phyloP scores from a whole-genome alignment of 2,113 vertebrate genomes.

The Charadrius vociferus region DNA sequence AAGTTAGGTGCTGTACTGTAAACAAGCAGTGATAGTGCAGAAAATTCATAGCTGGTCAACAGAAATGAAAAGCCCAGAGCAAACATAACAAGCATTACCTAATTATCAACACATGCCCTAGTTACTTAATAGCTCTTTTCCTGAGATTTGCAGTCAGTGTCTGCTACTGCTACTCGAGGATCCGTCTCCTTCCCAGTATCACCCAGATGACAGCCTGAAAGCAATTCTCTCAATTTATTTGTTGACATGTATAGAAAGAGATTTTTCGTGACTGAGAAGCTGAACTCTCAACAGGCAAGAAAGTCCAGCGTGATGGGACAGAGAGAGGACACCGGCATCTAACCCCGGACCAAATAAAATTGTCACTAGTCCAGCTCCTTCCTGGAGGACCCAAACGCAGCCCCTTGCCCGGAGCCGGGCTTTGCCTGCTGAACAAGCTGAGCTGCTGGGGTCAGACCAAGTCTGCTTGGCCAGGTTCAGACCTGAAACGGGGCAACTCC shows the following conservation, averaged over 20 bases:
- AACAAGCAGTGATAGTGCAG: conserved; percentile 7
- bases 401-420: background rate
- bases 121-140: conserved; percentile 2
- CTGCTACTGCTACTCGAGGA: background rate
- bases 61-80: conserved; percentile 41
- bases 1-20: conserved; percentile 2
- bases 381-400: fast-evolving
- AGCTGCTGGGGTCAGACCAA: background rate
- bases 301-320: background rate
- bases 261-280: background rate
- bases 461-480: background rate
- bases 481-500: background rate
- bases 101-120: conserved; percentile 27
- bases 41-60: conserved; percentile 26
- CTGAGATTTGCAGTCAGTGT: background rate
- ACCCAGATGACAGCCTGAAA: background rate
- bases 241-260: background rate
- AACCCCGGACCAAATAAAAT: background rate
- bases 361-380: background rate
- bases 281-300: background rate
- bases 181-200: background rate
- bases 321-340: background rate
- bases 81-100: conserved; percentile 5
- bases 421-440: background rate
- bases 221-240: background rate